Base-by-base conservation (phyloP, 2,113 vertebrate species). In the Myiozetetes cayanensis region DNA sequence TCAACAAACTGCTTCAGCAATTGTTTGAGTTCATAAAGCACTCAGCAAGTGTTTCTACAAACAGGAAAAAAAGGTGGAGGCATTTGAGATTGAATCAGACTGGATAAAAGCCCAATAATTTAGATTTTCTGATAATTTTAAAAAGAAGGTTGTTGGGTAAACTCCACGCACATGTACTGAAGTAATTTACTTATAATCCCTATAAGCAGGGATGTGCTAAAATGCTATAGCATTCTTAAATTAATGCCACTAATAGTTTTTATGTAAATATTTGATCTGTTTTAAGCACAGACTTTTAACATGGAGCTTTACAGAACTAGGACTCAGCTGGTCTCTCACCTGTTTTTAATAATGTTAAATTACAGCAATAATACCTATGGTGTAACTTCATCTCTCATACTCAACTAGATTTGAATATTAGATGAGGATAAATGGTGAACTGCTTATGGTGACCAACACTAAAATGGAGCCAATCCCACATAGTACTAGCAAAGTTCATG, bases 401-500 rank as follows among this genome's bases (percentile, higher is more conserved):
- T 23, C 41, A 56, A 73, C 5, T 18, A 61, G 24, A 4, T 73
- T 9, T 12, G 2, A 37, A 20, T 4, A 16, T 53, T 31, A 52
- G 41, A 43, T 63, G 24, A 65, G 39, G 23, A 74, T 27, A 85
- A 85, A 87, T 12, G 12, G 6, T n/a, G 30, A 74, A 41, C 10
- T 28, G 33, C 22, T 59, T 16, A 16, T 14, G 30, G 14, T 52
- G 47, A 39, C 27, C 2, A 2, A 9, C 14, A 27, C 0, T 4
- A 49, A 28, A 16, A 33, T 43, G n/a, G 11, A 71, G 18, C 3
- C 37, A 80, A 22, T 49, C 24, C 31, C 37, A 35, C 8, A 11
- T 7, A 18, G 8, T 17, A 10, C 1, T 4, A 52, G 31, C 35
- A 44, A 80, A 22, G 17, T 53, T 65, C 4, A 1, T 1, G 0